Base-by-base conservation (phyloP, 2,888 invertebrate genomes). In the Microplitis manilae region DNA sequence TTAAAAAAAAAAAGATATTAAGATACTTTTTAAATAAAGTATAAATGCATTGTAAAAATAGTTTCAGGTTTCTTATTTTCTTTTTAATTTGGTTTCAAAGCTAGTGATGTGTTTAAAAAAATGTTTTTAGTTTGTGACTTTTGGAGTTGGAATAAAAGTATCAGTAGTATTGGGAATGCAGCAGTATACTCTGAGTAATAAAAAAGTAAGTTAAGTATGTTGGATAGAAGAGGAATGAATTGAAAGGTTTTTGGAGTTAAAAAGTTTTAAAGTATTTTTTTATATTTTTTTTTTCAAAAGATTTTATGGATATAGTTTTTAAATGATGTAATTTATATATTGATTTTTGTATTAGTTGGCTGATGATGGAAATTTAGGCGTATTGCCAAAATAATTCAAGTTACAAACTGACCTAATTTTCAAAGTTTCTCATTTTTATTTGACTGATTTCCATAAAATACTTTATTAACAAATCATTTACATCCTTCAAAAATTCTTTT, bases 41-140 rank as follows among this genome's bases (percentile, higher is more conserved):
- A 4, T 4, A 30, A 30, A 30, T 4, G 30, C 30, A 30, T 30
- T 30, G 30, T 30, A 30, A 30, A 30, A 4, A 30, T 30, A 30
- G 30, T 30, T 30, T 30, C 4, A 2, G 30, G 4, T 30, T 30
- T 72, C 40, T 60, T 61, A 64, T 68, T 68, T 62, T 59, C 74
- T 73, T 41, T 60, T 69, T 61, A 20, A 50, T 60, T 73, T 41
- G 50, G 68, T 50, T 30, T 30, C 30, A 30, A 30, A 30, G 30
- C 30, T 50, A 50, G 50, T 9, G 50, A 13, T 13, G 50, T 6
- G 6, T 50, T 50, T 50, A 50, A 50, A 50, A 30, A 50, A 50
- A 13, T 13, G 50, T 50, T 6, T 50, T 50, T 50, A 50, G 50
- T 50, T 50, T 50, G 50, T 50, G 50, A 50, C 50, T 50, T 30